A percentile compares a stretch with the other conserved stretches of the same genome.
Conservation (phyloP, 2,797 vertebrate species). For the Tragelaphus eurycerus region DNA sequence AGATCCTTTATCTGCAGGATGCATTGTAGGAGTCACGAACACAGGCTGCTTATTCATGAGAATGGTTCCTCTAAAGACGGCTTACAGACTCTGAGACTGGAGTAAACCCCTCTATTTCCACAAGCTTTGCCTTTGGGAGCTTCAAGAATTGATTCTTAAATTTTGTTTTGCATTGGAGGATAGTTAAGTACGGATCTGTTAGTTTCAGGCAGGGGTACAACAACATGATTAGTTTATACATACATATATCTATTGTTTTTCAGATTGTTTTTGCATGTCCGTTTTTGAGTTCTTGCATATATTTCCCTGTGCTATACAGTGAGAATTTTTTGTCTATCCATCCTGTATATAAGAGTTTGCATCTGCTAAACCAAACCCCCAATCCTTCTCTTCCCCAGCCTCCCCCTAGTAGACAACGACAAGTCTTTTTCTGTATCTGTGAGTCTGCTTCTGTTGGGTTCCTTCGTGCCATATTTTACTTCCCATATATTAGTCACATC, state of each 20-base stretch:
- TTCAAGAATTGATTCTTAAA: not conserved
- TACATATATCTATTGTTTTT: no score
- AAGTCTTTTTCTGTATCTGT: not conserved
- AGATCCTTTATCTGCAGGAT: no score
- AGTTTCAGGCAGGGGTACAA: not conserved
- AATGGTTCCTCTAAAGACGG: not conserved
- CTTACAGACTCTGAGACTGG: no score
- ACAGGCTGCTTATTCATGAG: no score
- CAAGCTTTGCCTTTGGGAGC: no score
- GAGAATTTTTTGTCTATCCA: not conserved
- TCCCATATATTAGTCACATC: not conserved
- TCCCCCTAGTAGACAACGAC: not conserved
- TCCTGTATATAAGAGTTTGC: not conserved
- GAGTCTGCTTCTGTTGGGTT: not conserved
- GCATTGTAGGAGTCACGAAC: fast-evolving
- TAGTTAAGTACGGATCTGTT: not conserved
- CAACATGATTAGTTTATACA: not conserved
- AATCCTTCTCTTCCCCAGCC: not conserved
- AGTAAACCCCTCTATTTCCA: not conserved
- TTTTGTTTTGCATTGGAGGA: not conserved
- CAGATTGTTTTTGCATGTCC: fast-evolving
- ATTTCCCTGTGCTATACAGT: not conserved
- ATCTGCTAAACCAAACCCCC: not conserved
- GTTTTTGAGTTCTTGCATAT: not conserved
- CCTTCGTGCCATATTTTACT: not conserved